phyloP scores from a whole-genome alignment of 1,140 invertebrate species.

The Drosophila pachea region DNA sequence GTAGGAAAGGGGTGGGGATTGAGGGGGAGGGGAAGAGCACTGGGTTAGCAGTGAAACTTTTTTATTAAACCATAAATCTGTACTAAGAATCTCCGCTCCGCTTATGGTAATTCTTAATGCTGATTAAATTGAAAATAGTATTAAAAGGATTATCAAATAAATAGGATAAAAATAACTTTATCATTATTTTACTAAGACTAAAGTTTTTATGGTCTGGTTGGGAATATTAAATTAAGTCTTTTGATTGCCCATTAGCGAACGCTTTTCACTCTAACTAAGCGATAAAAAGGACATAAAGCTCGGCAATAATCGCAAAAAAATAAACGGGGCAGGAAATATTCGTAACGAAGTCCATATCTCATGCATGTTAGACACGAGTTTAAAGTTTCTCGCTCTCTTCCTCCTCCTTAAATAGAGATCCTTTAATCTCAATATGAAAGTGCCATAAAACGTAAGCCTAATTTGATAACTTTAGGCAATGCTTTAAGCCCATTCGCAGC shows the following conservation, averaged over 20 bases:
- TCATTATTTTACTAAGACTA: too few relatives aligned
- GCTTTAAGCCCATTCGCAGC: slow-evolving; percentile 16
- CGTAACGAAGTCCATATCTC: too few relatives aligned
- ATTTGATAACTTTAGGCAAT: too few relatives aligned
- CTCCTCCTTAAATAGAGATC: slow-evolving; percentile 4
- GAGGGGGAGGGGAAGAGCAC: too few relatives aligned
- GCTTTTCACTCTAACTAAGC: neutral
- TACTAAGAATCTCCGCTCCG: neutral
- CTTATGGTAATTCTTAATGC: neutral
- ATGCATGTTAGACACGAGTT: too few relatives aligned
- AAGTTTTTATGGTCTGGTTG: too few relatives aligned
- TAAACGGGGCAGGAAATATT: too few relatives aligned
- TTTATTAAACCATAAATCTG: slow-evolving; percentile 6
- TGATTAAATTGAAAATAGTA: too few relatives aligned
- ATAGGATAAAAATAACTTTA: too few relatives aligned
- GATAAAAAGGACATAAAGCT: neutral
- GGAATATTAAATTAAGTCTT: neutral
- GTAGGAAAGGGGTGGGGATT: neutral
- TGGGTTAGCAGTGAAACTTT: neutral
- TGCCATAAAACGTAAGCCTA: neutral
- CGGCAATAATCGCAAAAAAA: neutral
- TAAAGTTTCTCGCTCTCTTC: too few relatives aligned
- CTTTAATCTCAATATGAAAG: slow-evolving; percentile 12
- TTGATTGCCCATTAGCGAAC: slow-evolving; percentile 1
- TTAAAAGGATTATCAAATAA: too few relatives aligned